Percentiles rank a stretch among this genome's conserved stretches.
phyloP scores from a whole-genome alignment of 2,113 vertebrate genomes.

The Motacilla tschutschensis region DNA sequence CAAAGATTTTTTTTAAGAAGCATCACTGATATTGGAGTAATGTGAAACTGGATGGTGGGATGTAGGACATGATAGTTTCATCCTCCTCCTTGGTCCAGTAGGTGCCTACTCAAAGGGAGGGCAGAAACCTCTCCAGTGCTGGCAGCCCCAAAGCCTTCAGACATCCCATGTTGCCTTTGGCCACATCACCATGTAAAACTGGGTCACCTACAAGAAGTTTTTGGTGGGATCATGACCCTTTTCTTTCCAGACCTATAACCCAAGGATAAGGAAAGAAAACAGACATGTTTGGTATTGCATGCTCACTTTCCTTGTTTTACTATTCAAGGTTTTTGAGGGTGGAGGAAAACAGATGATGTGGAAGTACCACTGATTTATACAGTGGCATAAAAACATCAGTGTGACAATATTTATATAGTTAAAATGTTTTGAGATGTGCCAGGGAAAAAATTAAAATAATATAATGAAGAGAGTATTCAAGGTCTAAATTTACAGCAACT shows the following conservation, averaged over 20 bases:
- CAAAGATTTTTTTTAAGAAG: not conserved
- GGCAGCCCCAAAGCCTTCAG: not conserved
- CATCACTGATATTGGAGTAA: not conserved
- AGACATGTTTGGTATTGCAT: not conserved
- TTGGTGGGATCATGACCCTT: not conserved
- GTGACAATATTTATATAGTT: not conserved
- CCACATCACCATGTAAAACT: not conserved
- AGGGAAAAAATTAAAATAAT: not conserved
- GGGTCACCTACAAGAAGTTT: not conserved
- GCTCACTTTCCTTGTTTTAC: not conserved
- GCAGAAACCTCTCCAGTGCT: not conserved
- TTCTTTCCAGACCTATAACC: not conserved
- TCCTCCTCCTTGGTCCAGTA: not conserved
- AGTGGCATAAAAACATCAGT: not conserved
- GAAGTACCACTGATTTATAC: not conserved
- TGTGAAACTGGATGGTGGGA: not conserved
- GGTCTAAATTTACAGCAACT: not conserved
- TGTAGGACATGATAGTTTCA: not conserved
- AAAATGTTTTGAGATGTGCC: not conserved
- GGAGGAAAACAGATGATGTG: not conserved
- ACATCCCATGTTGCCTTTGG: not conserved
- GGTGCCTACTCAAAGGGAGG: not conserved
- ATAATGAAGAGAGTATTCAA: not conserved
- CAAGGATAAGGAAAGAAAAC: not conserved
- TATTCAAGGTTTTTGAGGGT: fast-evolving